A percentile compares a stretch with the other conserved stretches of the same genome.
phyloP scores from a whole-genome alignment of 1,140 invertebrate genomes.

The Cherax quadricarinatus region DNA sequence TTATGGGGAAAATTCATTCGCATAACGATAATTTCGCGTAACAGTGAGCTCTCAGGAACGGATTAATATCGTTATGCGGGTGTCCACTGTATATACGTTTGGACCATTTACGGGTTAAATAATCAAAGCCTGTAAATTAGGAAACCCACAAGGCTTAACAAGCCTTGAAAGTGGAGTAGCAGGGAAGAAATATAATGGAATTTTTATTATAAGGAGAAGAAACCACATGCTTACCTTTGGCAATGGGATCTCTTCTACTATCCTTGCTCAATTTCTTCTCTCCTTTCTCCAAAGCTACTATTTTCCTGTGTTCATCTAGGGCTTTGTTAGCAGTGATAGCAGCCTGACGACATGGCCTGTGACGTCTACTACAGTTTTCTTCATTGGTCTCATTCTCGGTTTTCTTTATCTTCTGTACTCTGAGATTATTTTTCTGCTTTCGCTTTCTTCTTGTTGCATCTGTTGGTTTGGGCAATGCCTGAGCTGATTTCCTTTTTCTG shows the following conservation, averaged over 20 bases:
- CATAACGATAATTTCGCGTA: no score
- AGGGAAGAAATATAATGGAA: no score
- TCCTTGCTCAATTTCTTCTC: neutral
- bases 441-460: neutral
- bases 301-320: constrained; percentile 11
- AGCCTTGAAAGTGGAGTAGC: no score
- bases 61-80: no score
- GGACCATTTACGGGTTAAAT: no score
- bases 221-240: neutral
- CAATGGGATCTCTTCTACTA: neutral
- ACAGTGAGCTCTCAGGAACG: no score
- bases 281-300: constrained; percentile 7
- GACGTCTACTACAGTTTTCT: neutral
- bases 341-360: constrained; percentile 1
- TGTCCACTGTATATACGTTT: no score
- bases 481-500: neutral
- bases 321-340: constrained; percentile 23
- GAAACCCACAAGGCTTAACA: no score
- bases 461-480: constrained; percentile 24
- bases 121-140: no score
- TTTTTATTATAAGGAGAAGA: no score
- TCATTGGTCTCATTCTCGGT: neutral
- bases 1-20: no score
- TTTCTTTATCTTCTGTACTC: neutral
- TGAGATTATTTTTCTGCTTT: neutral